Base-by-base conservation (phyloP, 2,113 vertebrate species). In the Oncorhynchus nerka region DNA sequence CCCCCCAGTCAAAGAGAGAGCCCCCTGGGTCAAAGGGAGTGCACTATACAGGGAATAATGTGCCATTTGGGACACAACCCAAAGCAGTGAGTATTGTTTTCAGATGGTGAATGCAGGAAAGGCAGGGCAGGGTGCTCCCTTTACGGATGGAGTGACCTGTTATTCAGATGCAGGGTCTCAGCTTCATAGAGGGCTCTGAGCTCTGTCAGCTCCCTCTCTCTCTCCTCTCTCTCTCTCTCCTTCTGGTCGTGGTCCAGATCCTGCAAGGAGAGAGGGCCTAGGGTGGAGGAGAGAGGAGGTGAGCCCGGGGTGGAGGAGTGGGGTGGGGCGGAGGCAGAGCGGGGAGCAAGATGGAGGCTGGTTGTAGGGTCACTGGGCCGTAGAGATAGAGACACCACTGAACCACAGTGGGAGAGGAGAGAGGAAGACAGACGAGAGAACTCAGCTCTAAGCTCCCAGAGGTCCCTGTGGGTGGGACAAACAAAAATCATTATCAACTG, bases 391-490 rank as follows among this genome's bases (percentile, higher is more conserved):
- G 66, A 20, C 80, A 72, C 91, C 62, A 87, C 22, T 0, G 86
- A 87, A 73, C 75, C 88, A 71, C 93, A 95, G 78, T 62, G 92
- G 74, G 90, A 89, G 68, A 96, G 88, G 68, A 96, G 89, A 11
- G 93, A 93, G 9, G 94, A 94, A 6, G 93, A 96, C 74, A 96
- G 87, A 66, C 82, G 94, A n/a, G 92, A 86, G 0, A 96, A 94
- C 68, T 97, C 94, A 0, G 94, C 95, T 81, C 93, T 94, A 66
- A 97, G 79, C 82, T 95, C 93, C 45, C 93, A 94, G 73, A 98
- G 84, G 75, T 98, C 97, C 87, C 97, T 95, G 85, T 34, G 73
- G 51, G 16, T 55, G 51, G 5, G 51, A 55, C 3, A 19, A 55
- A 55, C 51, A 15, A 55, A 4, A 55, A 45, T 72, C 67, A 20